Conservation (phyloP, 2,113 vertebrate species). For the Martes martes region DNA sequence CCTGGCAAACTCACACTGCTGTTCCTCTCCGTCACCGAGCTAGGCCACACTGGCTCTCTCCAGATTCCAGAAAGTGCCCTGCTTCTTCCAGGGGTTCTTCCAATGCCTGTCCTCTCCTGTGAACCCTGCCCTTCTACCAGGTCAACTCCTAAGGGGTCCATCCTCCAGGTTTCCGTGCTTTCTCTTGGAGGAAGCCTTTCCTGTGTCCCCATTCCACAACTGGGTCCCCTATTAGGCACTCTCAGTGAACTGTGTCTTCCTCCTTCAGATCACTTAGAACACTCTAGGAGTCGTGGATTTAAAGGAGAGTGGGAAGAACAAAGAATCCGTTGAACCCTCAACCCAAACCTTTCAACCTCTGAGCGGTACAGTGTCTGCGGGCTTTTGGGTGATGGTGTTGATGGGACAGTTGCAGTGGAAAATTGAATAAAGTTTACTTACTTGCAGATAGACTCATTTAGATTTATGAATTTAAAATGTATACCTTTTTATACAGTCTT, state of each 20-base stretch:
- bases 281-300: too few relatives aligned
- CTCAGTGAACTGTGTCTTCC: fast-evolving
- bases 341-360: background rate
- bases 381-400: background rate
- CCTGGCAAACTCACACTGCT: fast-evolving
- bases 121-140: background rate
- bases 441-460: slow-evolving; percentile 53
- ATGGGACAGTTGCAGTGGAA: background rate
- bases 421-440: slow-evolving; percentile 56
- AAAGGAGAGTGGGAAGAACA: background rate
- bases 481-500: slow-evolving; percentile 40
- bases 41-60: background rate
- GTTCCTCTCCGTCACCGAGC: fast-evolving
- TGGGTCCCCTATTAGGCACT: fast-evolving
- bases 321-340: background rate
- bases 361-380: background rate
- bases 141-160: fast-evolving
- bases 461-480: slow-evolving; percentile 70
- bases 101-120: fast-evolving
- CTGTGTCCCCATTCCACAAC: fast-evolving
- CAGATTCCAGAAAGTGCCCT: background rate
- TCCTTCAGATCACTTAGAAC: too few relatives aligned
- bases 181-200: background rate
- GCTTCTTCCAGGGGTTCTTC: background rate
- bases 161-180: background rate